Conservation (phyloP, 1,140 invertebrate genomes). For the Agrilus planipennis region DNA sequence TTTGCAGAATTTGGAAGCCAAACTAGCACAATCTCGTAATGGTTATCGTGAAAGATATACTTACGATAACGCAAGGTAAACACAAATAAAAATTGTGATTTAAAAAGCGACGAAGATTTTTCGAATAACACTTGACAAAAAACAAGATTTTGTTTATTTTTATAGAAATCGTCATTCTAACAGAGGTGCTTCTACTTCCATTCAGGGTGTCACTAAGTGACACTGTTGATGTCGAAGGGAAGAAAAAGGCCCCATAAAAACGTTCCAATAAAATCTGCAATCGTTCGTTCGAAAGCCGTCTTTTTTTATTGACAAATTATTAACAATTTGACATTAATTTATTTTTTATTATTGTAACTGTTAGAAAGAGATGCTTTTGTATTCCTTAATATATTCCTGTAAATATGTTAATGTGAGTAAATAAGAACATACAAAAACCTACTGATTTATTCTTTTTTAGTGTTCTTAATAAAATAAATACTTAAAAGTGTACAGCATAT, state of each 20-base stretch:
- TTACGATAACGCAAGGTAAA: not conserved
- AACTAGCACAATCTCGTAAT: slow-evolving; percentile 13
- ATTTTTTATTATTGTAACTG: too few species aligned
- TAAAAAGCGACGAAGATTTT: not conserved
- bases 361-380: too few species aligned
- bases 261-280: too few species aligned
- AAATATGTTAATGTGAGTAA: slow-evolving; percentile 8
- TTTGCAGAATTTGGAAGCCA: slow-evolving; percentile 17
- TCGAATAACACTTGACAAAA: not conserved
- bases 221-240: too few species aligned
- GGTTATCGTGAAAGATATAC: slow-evolving; percentile 11
- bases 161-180: slow-evolving; percentile 10
- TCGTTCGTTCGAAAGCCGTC: too few species aligned
- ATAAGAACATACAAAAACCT: not conserved
- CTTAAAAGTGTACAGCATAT: too few species aligned
- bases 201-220: slow-evolving; percentile 5
- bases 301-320: too few species aligned
- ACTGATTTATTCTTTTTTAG: not conserved
- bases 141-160: not conserved
- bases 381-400: slow-evolving; percentile 8
- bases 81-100: too few species aligned
- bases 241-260: too few species aligned
- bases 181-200: slow-evolving; percentile 9
- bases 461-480: too few species aligned
- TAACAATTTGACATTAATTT: too few species aligned